Base-by-base conservation (phyloP, 2,113 vertebrate genomes). In the Chloropsis cyanopogon region DNA sequence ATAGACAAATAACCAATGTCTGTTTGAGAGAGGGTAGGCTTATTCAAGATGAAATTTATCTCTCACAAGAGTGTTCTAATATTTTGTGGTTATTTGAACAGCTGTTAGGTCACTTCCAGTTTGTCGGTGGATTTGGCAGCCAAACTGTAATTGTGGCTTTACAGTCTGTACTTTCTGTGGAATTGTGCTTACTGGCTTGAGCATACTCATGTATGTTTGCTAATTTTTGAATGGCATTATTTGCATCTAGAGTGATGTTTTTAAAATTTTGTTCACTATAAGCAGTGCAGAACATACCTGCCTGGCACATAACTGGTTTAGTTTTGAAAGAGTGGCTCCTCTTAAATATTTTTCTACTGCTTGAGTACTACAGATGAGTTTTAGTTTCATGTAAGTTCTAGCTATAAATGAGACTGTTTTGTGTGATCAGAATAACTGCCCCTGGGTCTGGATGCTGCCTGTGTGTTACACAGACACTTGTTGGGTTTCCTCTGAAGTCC, bases 51-150 rank as follows among this genome's bases (percentile, higher is more conserved):
- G 95, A 96, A 97, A 95, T 96, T 96, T 97, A 84, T 94, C 82
- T 97, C 86, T 95, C 97, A 90, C 92, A 89, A 84, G 96, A 97
- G 80, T 96, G 86, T 95, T 95, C 92, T 94, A 97, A 94, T 96
- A 94, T 96, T 97, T 94, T 97, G 93, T 95, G 96, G 90, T 97
- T 98, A 92, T 98, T 98, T 98, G 96, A 94, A 96, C 96, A 98
- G 96, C 97, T 98, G 97, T 96, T 97, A 91, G 96, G 80, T 97
- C 93, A 95, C 88, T 97, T 97, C 80, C 95, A 86, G 87, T 97
- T 97, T 97, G 91, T 96, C 12, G 28, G 42, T 97, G 92, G 61
- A 83, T 96, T 97, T 97, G 95, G 94, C 97, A 97, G 96, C 78
- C 91, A 77, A 71, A 80, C 54, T 90, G 26, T 78, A 90, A 84